Evolutionary conservation across 2,888 invertebrate species (phyloP).

Genomic region (Synanthedon tipuliformis): DNA sequence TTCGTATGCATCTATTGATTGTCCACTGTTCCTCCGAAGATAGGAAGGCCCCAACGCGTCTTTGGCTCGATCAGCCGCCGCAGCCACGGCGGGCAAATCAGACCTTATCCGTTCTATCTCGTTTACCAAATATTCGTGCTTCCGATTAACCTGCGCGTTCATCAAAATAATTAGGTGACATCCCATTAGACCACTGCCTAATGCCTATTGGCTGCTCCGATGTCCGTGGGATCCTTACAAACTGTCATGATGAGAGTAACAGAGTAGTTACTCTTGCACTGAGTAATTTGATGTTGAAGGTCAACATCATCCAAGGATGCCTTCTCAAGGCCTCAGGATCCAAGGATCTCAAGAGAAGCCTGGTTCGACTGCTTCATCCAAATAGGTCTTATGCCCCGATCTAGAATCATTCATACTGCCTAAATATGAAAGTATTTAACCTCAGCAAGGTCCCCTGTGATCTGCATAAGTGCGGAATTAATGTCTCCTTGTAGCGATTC

Average conservation of each 20-base stretch:
- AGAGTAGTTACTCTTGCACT: too few relatives aligned
- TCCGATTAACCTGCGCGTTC: conserved; percentile 31
- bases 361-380: background rate
- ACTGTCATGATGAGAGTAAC: too few relatives aligned
- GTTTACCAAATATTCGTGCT: conserved; percentile 43
- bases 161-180: too few relatives aligned
- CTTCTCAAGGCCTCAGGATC: too few relatives aligned
- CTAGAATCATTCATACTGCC: background rate
- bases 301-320: too few relatives aligned
- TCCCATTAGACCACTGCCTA: too few relatives aligned
- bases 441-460: conserved; percentile 45
- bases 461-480: conserved; percentile 50
- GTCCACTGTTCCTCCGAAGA: conserved; percentile 15
- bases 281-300: too few relatives aligned
- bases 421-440: conserved; percentile 13
- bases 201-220: too few relatives aligned
- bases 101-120: conserved; percentile 49
- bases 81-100: conserved; percentile 36
- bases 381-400: background rate
- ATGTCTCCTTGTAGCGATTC: conserved; percentile 39
- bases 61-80: conserved; percentile 41
- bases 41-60: conserved; percentile 37
- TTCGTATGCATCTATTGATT: conserved; percentile 26
- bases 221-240: too few relatives aligned
- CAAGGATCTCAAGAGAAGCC: too few relatives aligned